Conservation (phyloP, 2,888 invertebrate genomes). For the Xanthorhoe spadicearia region DNA sequence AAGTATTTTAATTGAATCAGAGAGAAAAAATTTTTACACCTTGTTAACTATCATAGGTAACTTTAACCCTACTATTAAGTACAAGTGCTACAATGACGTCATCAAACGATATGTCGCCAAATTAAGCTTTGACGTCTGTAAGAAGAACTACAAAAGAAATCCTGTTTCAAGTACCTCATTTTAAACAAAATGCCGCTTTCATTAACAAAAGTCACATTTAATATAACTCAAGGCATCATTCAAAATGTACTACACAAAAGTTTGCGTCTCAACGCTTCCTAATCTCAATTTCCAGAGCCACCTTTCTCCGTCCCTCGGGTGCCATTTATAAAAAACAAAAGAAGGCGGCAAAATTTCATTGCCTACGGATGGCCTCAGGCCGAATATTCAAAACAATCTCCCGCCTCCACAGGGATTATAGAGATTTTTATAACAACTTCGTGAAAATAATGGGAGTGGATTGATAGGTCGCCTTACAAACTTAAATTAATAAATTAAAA, state of each 20-base stretch:
- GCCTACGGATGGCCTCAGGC: slow-evolving; percentile 47
- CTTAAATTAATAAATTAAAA: not conserved
- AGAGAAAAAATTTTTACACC: no score
- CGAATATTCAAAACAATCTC: slow-evolving; percentile 69
- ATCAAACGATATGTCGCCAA: no score
- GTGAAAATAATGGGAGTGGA: slow-evolving; percentile 57
- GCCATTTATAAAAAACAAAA: slow-evolving; percentile 56
- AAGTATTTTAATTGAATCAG: no score
- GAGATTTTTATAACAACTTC: slow-evolving; percentile 60
- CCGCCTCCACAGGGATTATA: slow-evolving; percentile 57
- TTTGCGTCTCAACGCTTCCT: slow-evolving; percentile 46
- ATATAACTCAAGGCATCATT: slow-evolving; percentile 7
- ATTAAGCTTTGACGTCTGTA: no score
- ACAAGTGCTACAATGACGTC: no score
- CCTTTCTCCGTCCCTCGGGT: slow-evolving; percentile 48
- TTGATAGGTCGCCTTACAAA: slow-evolving; percentile 2
- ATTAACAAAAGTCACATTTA: not conserved
- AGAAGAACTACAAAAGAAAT: no score
- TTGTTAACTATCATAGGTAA: no score
- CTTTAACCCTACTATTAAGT: no score
- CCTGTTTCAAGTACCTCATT: not conserved
- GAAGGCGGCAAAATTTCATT: slow-evolving; percentile 49
- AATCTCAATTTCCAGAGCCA: slow-evolving; percentile 51
- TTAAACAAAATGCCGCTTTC: not conserved
- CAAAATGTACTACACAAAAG: slow-evolving; percentile 19